Evolutionary conservation across 92 coral and sea anemone genomes (phyloP).

Genomic region (Umimayanthus chanpuru): DNA sequence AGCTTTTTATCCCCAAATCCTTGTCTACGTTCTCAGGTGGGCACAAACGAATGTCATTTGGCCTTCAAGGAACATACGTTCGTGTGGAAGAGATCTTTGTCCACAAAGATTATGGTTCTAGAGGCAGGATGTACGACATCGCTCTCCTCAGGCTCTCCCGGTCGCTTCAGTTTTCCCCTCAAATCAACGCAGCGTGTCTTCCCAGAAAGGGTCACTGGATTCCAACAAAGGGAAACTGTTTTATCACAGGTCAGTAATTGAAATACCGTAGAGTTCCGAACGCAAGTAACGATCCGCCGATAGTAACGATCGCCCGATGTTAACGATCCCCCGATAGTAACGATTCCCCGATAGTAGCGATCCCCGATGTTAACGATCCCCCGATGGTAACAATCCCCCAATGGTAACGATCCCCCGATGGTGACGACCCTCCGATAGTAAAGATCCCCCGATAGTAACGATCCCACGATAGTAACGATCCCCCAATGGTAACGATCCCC

Average conservation of each 20-base stretch:
- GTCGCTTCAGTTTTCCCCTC: neutral
- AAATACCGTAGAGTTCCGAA: too few species aligned
- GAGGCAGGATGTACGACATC: neutral
- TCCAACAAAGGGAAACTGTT: neutral
- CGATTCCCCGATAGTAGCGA: too few species aligned
- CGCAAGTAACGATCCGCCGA: too few species aligned
- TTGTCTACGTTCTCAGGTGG: neutral
- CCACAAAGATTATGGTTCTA: neutral
- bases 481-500: too few species aligned
- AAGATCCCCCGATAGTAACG: too few species aligned
- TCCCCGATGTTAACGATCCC: too few species aligned
- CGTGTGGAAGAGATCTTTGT: neutral
- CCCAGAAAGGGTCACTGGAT: constrained; percentile 10
- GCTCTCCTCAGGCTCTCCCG: neutral
- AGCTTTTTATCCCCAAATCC: neutral
- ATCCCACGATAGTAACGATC: too few species aligned
- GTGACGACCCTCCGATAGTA: too few species aligned
- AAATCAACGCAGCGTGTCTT: constrained; percentile 21
- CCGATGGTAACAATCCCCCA: too few species aligned
- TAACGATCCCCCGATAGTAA: too few species aligned
- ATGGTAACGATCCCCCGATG: too few species aligned
- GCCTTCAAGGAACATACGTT: neutral
- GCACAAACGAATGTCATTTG: neutral
- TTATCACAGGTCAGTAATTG: neutral
- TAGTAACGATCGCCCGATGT: too few species aligned